Conservation (phyloP, 2,888 invertebrate species). For the Vannuccia rotundouncinata region DNA sequence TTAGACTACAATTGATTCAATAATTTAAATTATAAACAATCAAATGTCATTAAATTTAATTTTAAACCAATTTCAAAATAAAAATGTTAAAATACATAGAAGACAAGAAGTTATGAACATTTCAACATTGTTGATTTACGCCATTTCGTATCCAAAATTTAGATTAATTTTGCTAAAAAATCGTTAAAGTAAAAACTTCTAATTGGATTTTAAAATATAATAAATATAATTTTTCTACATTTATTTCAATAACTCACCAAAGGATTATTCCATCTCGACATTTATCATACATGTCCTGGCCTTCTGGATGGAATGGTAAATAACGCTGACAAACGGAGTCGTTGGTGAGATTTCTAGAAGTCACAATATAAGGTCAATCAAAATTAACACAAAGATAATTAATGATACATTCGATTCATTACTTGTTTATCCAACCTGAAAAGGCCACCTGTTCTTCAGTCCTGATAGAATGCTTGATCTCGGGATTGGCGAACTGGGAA, state of each 20-base stretch:
- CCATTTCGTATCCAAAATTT: no score
- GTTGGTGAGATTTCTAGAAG: conserved; percentile 62
- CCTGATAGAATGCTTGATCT: conserved; percentile 71
- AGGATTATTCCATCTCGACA: conserved; percentile 89
- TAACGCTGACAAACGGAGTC: conserved; percentile 78
- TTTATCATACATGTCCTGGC: conserved; percentile 80
- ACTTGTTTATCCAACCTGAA: conserved; percentile 89
- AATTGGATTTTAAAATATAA: no score
- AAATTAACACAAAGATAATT: background rate
- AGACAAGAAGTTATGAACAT: no score
- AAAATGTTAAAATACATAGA: no score
- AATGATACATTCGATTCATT: conserved; percentile 40
- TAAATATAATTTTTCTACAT: no score
- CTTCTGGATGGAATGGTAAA: conserved; percentile 83
- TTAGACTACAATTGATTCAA: no score
- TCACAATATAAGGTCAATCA: conserved; percentile 5
- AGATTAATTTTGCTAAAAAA: no score
- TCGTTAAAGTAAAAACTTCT: no score
- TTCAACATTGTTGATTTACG: no score
- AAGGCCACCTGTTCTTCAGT: conserved; percentile 82
- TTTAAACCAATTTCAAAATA: no score
- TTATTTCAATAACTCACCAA: conserved; percentile 67
- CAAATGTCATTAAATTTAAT: no score
- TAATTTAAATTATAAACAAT: no score
- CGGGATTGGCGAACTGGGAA: conserved; percentile 70